Evolutionary conservation across 2,888 invertebrate genomes (phyloP).

Genomic region (Serrognathus titanus): DNA sequence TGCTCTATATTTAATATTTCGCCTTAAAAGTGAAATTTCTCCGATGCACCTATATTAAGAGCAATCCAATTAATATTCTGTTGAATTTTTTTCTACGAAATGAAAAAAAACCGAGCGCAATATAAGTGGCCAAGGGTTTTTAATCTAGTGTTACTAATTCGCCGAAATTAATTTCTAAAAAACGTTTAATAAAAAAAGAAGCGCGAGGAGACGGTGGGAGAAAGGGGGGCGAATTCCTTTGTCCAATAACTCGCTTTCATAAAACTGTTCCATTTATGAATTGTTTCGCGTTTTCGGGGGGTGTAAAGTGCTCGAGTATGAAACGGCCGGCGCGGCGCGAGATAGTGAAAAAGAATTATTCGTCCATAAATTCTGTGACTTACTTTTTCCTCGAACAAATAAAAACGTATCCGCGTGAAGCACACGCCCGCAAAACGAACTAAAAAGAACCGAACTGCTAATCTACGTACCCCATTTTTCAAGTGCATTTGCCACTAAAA

Average conservation of each 20-base stretch:
- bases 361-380: constrained; percentile 31
- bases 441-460: not conserved
- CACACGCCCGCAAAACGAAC: not conserved
- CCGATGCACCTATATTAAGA: too few species aligned
- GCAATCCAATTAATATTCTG: too few species aligned
- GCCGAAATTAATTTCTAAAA: not conserved
- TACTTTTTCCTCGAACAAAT: constrained; percentile 32
- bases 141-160: too few species aligned
- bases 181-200: not conserved
- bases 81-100: too few species aligned
- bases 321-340: constrained; percentile 23
- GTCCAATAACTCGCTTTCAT: constrained; percentile 24
- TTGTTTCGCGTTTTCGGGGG: constrained; percentile 23
- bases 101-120: too few species aligned
- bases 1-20: too few species aligned
- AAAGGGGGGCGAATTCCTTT: constrained; percentile 7
- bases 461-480: not conserved
- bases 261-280: constrained; percentile 26
- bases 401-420: constrained; percentile 23
- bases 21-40: too few species aligned
- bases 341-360: constrained; percentile 32
- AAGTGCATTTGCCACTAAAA: not conserved
- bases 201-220: not conserved
- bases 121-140: too few species aligned
- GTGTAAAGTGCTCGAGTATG: constrained; percentile 25